phyloP scores from a whole-genome alignment of 2,797 vertebrate genomes.

The Galaxias olidus region DNA sequence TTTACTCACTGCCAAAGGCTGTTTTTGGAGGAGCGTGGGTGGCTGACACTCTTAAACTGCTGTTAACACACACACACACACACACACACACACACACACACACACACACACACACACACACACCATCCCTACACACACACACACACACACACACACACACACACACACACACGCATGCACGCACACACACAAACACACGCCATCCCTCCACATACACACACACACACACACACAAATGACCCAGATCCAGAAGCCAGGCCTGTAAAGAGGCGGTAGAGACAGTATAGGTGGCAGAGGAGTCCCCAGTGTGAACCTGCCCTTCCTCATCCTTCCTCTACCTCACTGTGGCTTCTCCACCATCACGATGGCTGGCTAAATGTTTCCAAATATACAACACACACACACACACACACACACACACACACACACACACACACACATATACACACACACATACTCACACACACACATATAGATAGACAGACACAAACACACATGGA shows the following conservation, averaged over 20 bases:
- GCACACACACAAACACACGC: not conserved
- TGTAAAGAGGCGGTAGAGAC: constrained; percentile 69
- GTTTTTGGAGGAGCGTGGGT: constrained; percentile 64
- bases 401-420: no score
- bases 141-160: constrained; percentile 10
- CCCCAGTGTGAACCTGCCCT: constrained; percentile 55
- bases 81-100: constrained; percentile 42
- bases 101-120: constrained; percentile 17
- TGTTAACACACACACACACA: constrained; percentile 45
- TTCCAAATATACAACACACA: constrained; percentile 43
- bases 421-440: no score
- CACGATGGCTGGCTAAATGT: constrained; percentile 30
- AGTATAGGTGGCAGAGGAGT: constrained; percentile 56
- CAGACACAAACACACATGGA: no score
- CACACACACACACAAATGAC: constrained; percentile 24
- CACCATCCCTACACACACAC: no score
- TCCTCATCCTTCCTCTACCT: not conserved
- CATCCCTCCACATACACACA: constrained; percentile 16
- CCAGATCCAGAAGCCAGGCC: constrained; percentile 52
- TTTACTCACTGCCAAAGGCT: constrained; percentile 67
- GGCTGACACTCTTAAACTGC: constrained; percentile 44
- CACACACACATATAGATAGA: no score
- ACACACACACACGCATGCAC: constrained; percentile 22
- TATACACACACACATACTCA: no score
- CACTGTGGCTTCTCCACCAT: not conserved